These are phyloP conservation scores for Cheilosia scutellata DNA, from an alignment of 2,888 invertebrate species.

Conservation along the genomic window DNA sequence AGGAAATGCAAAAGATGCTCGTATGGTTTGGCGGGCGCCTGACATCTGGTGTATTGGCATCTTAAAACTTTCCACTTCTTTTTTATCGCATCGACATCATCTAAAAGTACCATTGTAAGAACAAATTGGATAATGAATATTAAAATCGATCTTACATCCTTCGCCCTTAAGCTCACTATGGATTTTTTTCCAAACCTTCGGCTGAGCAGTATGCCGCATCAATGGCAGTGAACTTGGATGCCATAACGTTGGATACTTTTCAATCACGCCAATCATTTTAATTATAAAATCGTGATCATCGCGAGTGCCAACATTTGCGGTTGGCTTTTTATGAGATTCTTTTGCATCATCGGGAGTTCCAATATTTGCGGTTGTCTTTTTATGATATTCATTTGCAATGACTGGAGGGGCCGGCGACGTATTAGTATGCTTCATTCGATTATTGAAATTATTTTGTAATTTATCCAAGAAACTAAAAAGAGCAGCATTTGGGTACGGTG, in stretches of 20 bases:
- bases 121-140: background rate
- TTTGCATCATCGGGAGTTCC: conserved; percentile 77
- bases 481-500: conserved; percentile 11
- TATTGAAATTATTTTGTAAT: background rate
- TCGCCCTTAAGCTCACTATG: conserved; percentile 78
- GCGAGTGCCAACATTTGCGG: conserved; percentile 3
- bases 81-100: conserved; percentile 79
- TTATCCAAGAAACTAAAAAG: conserved; percentile 40
- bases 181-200: conserved; percentile 80
- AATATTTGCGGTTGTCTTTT: background rate
- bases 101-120: conserved; percentile 54
- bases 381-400: background rate
- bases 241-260: conserved; percentile 80
- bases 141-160: conserved; percentile 76
- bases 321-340: background rate
- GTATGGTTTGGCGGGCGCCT: conserved; percentile 14
- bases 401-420: background rate
- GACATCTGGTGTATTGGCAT: conserved; percentile 24
- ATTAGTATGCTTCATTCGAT: background rate
- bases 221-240: conserved; percentile 78
- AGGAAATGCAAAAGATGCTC: conserved; percentile 40
- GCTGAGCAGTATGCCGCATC: conserved; percentile 77
- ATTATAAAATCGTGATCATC: conserved; percentile 80
- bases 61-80: conserved; percentile 81
- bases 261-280: conserved; percentile 78